Percentiles rank a stretch among this genome's conserved stretches.
phyloP scores from a whole-genome alignment of 53 echinoderm and acorn worm species.

The Holothuria scabra region DNA sequence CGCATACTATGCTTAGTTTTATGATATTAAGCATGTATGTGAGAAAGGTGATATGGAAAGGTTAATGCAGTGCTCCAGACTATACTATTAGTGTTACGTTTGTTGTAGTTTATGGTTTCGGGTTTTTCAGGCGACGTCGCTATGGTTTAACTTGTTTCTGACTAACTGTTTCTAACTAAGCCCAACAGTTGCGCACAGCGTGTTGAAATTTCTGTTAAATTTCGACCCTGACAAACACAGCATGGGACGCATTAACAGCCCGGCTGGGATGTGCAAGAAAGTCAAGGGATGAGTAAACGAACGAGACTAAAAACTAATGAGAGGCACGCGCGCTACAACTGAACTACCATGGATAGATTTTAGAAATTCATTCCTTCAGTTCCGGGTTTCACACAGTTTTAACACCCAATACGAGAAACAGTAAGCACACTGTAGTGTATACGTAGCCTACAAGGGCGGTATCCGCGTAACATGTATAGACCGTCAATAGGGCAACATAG shows the following conservation, averaged over 20 bases:
- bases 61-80: no score
- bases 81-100: no score
- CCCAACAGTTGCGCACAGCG: slow-evolving; percentile 43
- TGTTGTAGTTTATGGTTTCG: no score
- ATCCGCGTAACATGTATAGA: no score
- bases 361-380: neutral
- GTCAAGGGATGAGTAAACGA: neutral
- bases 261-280: slow-evolving; percentile 17
- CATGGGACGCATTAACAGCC: slow-evolving; percentile 42
- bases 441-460: no score
- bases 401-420: slow-evolving; percentile 30
- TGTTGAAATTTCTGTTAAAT: slow-evolving; percentile 41
- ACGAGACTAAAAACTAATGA: slow-evolving; percentile 2
- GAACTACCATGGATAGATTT: slow-evolving; percentile 8
- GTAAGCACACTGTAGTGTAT: no score
- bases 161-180: neutral
- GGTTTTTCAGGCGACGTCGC: no score
- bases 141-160: neutral
- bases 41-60: no score
- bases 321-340: slow-evolving; percentile 47
- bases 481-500: no score
- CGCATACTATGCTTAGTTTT: no score
- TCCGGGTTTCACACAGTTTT: neutral
- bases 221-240: slow-evolving; percentile 46
- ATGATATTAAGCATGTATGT: no score